These are phyloP conservation scores for Tetraneura akinire DNA, from an alignment of 1,140 invertebrate genomes.

Conservation along the genomic window DNA sequence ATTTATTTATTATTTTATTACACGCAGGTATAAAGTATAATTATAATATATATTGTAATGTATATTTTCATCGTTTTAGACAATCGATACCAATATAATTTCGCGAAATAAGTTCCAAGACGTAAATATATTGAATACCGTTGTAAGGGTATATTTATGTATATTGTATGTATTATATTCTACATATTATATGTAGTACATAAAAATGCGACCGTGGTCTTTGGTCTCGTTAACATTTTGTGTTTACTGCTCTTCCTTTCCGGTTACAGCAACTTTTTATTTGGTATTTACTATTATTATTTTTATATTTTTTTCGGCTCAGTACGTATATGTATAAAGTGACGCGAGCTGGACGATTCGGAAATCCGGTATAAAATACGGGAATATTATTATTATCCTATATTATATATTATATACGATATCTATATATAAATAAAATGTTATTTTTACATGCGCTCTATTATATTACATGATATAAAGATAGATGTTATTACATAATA, in stretches of 20 bases:
- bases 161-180: too few relatives aligned
- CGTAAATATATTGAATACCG: too few relatives aligned
- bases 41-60: too few relatives aligned
- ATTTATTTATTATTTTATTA: too few relatives aligned
- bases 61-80: too few relatives aligned
- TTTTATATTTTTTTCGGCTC: neutral
- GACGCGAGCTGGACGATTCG: neutral
- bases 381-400: constrained; percentile 19
- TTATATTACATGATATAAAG: neutral
- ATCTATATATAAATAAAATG: neutral
- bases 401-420: neutral
- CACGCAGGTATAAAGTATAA: too few relatives aligned
- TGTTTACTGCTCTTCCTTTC: constrained; percentile 20
- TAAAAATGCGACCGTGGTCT: neutral
- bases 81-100: too few relatives aligned
- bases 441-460: neutral
- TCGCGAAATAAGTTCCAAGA: too few relatives aligned
- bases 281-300: neutral
- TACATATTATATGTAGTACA: neutral
- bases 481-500: constrained; percentile 15
- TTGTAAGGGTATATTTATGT: too few relatives aligned
- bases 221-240: constrained; percentile 29
- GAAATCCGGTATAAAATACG: constrained; percentile 21
- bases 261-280: neutral
- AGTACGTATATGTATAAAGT: neutral